Evolutionary conservation across 2,113 vertebrate species (phyloP).

Genomic region (Gasterosteus nipponicus): DNA sequence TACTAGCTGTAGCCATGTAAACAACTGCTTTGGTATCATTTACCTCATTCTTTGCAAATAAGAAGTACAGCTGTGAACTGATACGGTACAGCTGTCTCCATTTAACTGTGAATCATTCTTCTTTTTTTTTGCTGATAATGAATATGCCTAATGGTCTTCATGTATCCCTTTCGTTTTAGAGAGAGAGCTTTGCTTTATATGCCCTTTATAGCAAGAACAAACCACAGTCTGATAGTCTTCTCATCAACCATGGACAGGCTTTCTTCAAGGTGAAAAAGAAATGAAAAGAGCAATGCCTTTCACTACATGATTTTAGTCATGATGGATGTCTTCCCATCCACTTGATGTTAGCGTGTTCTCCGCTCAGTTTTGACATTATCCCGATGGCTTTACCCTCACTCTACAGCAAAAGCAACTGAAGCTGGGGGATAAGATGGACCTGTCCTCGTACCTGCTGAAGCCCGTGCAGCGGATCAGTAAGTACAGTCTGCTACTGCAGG

Average conservation of each 20-base stretch:
- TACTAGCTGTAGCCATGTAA: background rate
- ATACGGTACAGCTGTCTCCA: background rate
- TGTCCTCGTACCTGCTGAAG: constrained; percentile 83
- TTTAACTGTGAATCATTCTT: background rate
- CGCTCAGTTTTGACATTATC: too few species aligned
- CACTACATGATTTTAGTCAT: background rate
- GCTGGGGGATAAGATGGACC: constrained; percentile 81
- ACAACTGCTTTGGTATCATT: background rate
- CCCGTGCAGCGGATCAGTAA: constrained; percentile 85
- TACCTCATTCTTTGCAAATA: background rate
- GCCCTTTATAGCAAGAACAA: constrained; percentile 86
- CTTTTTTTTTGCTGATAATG: background rate
- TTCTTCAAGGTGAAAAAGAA: constrained; percentile 80
- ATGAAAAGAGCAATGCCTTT: background rate
- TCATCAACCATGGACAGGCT: constrained; percentile 76
- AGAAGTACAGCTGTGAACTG: background rate
- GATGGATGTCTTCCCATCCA: background rate
- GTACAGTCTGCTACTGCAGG: constrained; percentile 83
- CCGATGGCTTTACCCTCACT: background rate
- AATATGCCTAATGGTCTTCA: constrained; percentile 10
- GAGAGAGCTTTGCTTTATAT: constrained; percentile 81
- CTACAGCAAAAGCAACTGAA: constrained; percentile 79
- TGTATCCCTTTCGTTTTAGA: constrained; percentile 62
- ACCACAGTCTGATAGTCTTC: constrained; percentile 79
- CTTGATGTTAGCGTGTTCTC: background rate